These are phyloP conservation scores for Metacarcinus magister DNA, from an alignment of 2,888 invertebrate genomes.

Conservation along the genomic window DNA sequence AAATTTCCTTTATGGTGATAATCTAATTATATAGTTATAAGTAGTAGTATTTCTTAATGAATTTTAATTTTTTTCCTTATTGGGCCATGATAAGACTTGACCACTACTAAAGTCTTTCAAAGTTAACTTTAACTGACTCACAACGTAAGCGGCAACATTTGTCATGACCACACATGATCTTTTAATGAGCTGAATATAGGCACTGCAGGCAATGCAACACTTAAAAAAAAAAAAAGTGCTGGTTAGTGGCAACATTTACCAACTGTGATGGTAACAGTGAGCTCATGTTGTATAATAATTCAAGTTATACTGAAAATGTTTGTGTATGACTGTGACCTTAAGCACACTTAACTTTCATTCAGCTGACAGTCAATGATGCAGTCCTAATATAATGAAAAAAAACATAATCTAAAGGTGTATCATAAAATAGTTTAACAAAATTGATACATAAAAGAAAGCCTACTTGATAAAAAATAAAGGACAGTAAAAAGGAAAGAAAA, in stretches of 20 bases:
- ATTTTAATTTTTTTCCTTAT: background rate
- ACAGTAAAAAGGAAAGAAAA: background rate
- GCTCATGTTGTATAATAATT: background rate
- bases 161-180: background rate
- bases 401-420: too few relatives aligned
- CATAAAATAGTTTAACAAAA: background rate
- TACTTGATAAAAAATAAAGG: background rate
- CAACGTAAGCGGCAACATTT: background rate
- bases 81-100: background rate
- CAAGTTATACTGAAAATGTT: constrained; percentile 20
- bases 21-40: background rate
- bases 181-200: background rate
- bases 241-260: background rate
- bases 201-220: too few relatives aligned
- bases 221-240: too few relatives aligned
- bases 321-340: background rate
- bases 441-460: background rate
- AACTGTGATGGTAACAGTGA: background rate
- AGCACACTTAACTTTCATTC: background rate
- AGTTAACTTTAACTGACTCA: background rate
- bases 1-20: background rate
- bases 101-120: background rate
- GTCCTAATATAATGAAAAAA: background rate
- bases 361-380: background rate
- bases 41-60: background rate